Evolutionary conservation across 2,797 vertebrate species (phyloP).

Genomic region (Mus caroli): DNA sequence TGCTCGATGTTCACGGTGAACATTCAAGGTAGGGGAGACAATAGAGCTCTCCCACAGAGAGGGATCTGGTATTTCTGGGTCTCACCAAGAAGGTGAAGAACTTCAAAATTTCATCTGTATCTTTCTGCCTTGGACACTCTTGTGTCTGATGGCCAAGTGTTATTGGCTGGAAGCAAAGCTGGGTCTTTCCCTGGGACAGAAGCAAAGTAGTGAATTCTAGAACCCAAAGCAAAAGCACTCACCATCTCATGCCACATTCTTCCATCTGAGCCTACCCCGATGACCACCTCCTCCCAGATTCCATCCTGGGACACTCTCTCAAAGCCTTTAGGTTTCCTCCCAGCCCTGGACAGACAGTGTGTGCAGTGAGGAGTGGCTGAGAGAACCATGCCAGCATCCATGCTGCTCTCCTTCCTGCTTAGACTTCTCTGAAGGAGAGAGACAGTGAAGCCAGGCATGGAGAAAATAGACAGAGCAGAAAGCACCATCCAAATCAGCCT

Average conservation of each 20-base stretch:
- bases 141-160: background rate
- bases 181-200: background rate
- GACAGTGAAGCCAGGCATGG: background rate
- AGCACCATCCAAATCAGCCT: background rate
- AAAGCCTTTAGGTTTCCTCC: background rate
- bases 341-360: background rate
- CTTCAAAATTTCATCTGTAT: background rate
- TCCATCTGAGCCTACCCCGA: background rate
- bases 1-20: background rate
- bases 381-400: background rate
- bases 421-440: slow-evolving; percentile 14
- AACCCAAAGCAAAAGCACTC: background rate
- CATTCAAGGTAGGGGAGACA: background rate
- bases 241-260: background rate
- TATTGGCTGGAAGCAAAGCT: background rate
- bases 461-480: background rate
- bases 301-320: background rate
- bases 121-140: slow-evolving; percentile 28
- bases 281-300: background rate
- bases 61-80: background rate
- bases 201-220: slow-evolving; percentile 11
- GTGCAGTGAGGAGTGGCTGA: background rate
- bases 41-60: background rate
- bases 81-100: background rate
- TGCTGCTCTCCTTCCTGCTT: background rate